These are phyloP conservation scores for Capromys pilorides DNA, from an alignment of 2,797 vertebrate genomes.

Conservation along the genomic window DNA sequence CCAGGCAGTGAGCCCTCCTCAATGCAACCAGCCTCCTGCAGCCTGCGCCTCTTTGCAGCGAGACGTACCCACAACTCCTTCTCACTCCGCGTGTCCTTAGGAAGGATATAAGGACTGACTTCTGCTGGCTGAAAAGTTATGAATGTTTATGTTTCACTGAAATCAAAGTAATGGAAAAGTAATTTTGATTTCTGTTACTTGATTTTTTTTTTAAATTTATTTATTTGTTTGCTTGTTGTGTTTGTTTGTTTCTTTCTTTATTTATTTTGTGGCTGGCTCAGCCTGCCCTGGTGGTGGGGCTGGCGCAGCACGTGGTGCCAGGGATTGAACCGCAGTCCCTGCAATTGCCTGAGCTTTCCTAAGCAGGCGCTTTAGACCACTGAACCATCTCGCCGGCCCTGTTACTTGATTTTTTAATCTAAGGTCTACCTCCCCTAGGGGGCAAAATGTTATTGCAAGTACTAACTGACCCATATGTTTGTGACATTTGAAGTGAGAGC, in stretches of 20 bases:
- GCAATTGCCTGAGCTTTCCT: too few relatives aligned
- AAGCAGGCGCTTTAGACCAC: too few relatives aligned
- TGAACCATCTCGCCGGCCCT: too few relatives aligned
- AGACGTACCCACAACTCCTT: background rate
- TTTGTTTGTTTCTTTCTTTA: too few relatives aligned
- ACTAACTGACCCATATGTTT: background rate
- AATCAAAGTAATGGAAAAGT: constrained; percentile 29
- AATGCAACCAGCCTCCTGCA: background rate
- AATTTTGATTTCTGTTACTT: constrained; percentile 46
- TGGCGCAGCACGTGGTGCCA: too few relatives aligned
- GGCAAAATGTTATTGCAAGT: background rate
- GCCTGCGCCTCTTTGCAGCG: background rate
- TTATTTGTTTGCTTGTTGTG: too few relatives aligned
- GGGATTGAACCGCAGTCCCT: too few relatives aligned
- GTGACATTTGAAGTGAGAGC: constrained; percentile 48
- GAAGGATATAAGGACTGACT: background rate
- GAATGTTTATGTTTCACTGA: background rate
- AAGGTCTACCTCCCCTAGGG: background rate
- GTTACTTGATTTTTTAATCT: constrained; percentile 20
- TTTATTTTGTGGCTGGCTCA: too few relatives aligned
- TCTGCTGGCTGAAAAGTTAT: constrained; percentile 8
- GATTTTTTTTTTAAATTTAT: too few relatives aligned
- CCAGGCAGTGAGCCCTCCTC: background rate
- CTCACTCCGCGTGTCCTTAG: background rate
- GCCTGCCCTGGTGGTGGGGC: too few relatives aligned